These are phyloP conservation scores for Nycticryphes semicollaris DNA, from an alignment of 2,113 vertebrate species.

Conservation along the genomic window DNA sequence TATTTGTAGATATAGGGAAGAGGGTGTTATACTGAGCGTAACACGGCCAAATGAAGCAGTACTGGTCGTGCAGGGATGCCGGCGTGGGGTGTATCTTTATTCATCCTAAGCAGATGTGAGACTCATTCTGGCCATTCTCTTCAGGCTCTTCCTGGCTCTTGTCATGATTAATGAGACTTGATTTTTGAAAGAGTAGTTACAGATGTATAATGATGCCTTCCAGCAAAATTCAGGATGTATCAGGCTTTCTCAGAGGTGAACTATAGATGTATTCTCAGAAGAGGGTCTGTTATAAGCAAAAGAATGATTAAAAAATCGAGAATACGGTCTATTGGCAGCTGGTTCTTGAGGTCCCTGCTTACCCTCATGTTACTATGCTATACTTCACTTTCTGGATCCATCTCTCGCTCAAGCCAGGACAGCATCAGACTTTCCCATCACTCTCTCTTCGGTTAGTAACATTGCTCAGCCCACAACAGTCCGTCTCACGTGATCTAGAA, in stretches of 20 bases:
- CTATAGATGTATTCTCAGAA: conserved; percentile 13
- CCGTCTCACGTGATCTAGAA: neutral
- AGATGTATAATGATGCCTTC: neutral
- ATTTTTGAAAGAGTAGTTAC: neutral
- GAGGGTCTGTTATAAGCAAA: neutral
- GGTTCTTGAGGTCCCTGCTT: neutral
- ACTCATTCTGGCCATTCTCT: neutral
- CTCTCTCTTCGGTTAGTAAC: neutral
- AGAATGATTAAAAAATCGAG: conserved; percentile 8
- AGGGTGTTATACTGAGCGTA: neutral
- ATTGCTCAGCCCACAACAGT: neutral
- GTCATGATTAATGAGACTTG: conserved; percentile 30
- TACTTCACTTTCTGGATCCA: neutral
- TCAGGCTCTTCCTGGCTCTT: neutral
- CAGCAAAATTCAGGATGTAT: neutral
- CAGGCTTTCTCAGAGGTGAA: conserved; percentile 40
- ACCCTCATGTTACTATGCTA: neutral
- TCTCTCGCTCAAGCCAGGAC: neutral
- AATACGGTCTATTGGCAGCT: neutral
- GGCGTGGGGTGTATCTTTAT: neutral
- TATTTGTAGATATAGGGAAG: neutral
- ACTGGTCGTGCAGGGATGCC: neutral
- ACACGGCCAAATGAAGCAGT: neutral
- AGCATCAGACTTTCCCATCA: neutral
- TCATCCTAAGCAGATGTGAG: neutral